Conservation (phyloP, 2,888 invertebrate species). For the Caprella mutica region DNA sequence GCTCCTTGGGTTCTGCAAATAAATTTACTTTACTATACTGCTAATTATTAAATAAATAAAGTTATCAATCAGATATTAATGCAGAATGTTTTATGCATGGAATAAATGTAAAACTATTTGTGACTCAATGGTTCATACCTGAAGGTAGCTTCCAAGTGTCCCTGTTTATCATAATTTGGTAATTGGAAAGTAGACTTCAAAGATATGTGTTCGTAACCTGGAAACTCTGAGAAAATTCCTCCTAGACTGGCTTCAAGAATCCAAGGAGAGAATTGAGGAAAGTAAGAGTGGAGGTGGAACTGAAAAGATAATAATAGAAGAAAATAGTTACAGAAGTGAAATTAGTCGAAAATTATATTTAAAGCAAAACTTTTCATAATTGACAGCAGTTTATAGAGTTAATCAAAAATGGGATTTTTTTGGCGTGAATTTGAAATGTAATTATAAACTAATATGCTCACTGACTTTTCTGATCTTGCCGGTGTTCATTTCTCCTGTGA, state of each 20-base stretch:
- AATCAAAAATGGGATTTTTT: too few relatives aligned
- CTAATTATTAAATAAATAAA: too few relatives aligned
- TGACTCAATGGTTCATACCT: background rate
- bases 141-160: background rate
- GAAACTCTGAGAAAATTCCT: background rate
- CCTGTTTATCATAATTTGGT: background rate
- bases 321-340: too few relatives aligned
- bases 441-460: too few relatives aligned
- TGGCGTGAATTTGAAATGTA: too few relatives aligned
- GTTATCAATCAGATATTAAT: too few relatives aligned
- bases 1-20: slow-evolving; percentile 1
- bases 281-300: background rate
- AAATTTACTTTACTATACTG: too few relatives aligned
- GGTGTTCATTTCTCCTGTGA: slow-evolving; percentile 12
- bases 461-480: slow-evolving; percentile 17
- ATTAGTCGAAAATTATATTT: too few relatives aligned
- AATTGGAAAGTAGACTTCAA: background rate
- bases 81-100: too few relatives aligned
- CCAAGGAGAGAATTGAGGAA: background rate
- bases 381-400: too few relatives aligned
- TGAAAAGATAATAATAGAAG: background rate
- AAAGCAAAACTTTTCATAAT: too few relatives aligned
- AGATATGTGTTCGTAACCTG: background rate
- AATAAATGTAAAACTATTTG: too few relatives aligned
- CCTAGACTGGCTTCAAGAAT: background rate